These are phyloP conservation scores for Dryoscopus gambensis DNA, from an alignment of 2,113 vertebrate species.

Conservation along the genomic window DNA sequence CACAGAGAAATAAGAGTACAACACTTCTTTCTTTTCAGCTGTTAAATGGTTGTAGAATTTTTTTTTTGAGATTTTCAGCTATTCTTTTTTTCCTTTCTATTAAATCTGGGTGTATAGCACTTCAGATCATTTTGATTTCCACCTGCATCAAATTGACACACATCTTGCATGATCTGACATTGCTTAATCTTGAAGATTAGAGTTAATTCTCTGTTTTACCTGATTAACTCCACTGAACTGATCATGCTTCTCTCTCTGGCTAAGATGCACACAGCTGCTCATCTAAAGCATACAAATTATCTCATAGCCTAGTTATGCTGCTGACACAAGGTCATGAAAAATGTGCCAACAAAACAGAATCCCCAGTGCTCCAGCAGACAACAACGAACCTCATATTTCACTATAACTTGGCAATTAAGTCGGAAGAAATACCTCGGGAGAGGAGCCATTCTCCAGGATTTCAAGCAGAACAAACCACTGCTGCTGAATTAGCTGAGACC, in stretches of 20 bases:
- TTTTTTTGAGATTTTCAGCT: neutral
- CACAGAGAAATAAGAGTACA: neutral
- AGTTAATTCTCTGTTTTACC: conserved; percentile 23
- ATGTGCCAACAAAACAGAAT: conserved; percentile 50
- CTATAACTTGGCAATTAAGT: conserved; percentile 58
- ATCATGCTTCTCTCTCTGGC: neutral
- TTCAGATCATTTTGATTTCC: neutral
- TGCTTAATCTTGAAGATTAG: neutral
- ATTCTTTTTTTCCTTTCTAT: neutral
- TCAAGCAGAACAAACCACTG: conserved; percentile 20
- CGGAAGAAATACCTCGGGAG: neutral
- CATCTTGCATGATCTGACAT: neutral
- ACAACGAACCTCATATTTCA: conserved; percentile 53
- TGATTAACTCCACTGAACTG: conserved; percentile 25
- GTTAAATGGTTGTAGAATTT: neutral
- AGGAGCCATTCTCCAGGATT: conserved; percentile 19
- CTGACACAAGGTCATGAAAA: conserved; percentile 47
- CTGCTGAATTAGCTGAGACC: conserved; percentile 20
- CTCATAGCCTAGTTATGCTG: conserved; percentile 59
- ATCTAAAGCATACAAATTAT: conserved; percentile 53
- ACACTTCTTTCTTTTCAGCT: neutral
- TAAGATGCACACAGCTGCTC: conserved; percentile 36
- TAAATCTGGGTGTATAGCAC: neutral
- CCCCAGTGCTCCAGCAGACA: conserved; percentile 28
- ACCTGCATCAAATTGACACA: neutral